Percentiles rank a stretch among this genome's conserved stretches.
Conservation (phyloP, 1,140 invertebrate genomes). For the Penaeus japonicus region DNA sequence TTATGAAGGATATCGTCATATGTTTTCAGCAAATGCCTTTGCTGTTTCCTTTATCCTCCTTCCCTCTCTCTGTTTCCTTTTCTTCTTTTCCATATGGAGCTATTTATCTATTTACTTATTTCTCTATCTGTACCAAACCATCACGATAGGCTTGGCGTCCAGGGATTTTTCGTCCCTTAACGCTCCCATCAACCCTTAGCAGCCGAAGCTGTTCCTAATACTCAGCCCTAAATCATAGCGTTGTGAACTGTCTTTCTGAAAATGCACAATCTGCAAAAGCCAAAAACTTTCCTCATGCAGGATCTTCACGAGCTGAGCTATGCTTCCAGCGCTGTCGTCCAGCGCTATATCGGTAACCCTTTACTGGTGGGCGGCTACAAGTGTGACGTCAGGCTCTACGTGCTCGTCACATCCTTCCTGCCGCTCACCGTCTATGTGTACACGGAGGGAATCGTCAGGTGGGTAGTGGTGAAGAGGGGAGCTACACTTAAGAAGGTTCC, state of each 20-base stretch:
- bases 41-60: too few species aligned
- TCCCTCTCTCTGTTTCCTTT: too few species aligned
- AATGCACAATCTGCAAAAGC: not conserved
- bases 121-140: not conserved
- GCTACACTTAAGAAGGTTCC: not conserved
- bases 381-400: conserved; percentile 80
- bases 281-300: conserved; percentile 65
- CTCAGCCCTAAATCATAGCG: not conserved
- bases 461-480: conserved; percentile 60
- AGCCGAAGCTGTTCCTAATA: not conserved
- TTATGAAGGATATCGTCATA: conserved; percentile 49
- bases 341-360: conserved; percentile 86
- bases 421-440: conserved; percentile 85
- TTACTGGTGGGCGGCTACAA: conserved; percentile 87
- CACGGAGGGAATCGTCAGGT: conserved; percentile 81
- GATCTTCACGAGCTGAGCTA: conserved; percentile 79
- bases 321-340: conserved; percentile 74
- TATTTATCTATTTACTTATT: not conserved
- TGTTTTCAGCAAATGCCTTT: too few species aligned
- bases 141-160: not conserved
- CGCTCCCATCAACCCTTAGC: not conserved
- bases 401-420: conserved; percentile 82
- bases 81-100: not conserved
- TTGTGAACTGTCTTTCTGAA: too few species aligned
- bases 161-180: not conserved